Evolutionary conservation across 2,113 vertebrate species (phyloP), one percentile per base, ranked within the genome.

Genomic region (Crotalus horridus): DNA sequence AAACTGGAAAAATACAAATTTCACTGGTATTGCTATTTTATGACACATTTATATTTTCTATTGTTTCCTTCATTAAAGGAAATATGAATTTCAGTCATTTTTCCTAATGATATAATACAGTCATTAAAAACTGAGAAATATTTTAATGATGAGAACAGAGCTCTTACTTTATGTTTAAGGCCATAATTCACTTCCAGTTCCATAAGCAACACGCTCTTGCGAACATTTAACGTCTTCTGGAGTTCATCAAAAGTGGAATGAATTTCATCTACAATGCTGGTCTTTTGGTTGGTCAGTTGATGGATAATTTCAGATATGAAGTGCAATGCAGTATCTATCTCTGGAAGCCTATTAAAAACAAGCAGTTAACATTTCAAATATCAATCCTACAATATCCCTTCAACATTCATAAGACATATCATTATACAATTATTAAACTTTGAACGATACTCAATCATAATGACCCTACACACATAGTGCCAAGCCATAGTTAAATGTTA

Each of bases 161-260:
- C 12, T 90, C 97, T 98, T 97, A 99, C 99, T 98, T 99, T 99
- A 97, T 99, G 99, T 97, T 99, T 99, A 96, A 99, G 98, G 91
- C 99, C 98, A 29, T 99, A 99, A 98, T 99, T 99, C 96, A 99
- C 99, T 96, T 99, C 99, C 96, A 99, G 97, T 95, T 99, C 99
- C 99, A 99, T 99, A 1, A 99, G 98, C 94, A 99, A 97, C 91
- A 99, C 98, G 0, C 99, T 99, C 97, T 99, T 99, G 90, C 99
- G 98, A 89, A 99, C 99, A 24, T 99, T 99, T 93, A 99, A 96
- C 3, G 99, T 99, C 97, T 99, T 99, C 97, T 99, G 99, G 90
- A 99, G 96, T 96, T 99, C 99, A 87, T 99, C 99, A 81, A 99
- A 99, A 55, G 98, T 99, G 6, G 97, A 96, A 90, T 99, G 99